A percentile compares a stretch with the other conserved stretches of the same genome.
phyloP scores from a whole-genome alignment of 2,797 vertebrate genomes.

The Falco naumanni region DNA sequence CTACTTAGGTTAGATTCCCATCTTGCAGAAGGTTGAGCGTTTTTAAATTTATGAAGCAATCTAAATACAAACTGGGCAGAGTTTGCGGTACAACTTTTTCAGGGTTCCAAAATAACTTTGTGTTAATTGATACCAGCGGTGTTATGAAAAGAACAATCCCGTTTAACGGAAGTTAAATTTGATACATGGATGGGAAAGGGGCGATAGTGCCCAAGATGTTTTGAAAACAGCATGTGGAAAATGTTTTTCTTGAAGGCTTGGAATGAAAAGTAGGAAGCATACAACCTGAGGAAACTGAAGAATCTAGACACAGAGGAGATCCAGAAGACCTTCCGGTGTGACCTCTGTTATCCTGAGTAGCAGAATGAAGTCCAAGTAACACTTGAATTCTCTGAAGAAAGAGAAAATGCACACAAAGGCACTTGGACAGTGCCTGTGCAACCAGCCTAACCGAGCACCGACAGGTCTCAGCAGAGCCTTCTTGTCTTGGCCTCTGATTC shows the following conservation, averaged over 20 bases:
- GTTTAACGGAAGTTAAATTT: not conserved
- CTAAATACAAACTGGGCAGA: not conserved
- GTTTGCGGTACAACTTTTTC: not conserved
- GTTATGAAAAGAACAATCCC: not conserved
- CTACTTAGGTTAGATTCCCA: not conserved
- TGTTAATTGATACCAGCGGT: not conserved
- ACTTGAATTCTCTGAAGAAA: not conserved
- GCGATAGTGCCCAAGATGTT: not conserved
- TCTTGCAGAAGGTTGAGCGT: not conserved
- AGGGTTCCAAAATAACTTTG: constrained; percentile 2
- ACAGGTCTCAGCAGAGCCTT: accelerated
- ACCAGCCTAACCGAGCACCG: not conserved
- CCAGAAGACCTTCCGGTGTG: not conserved
- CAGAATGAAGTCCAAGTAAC: not conserved
- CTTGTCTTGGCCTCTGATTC: not conserved
- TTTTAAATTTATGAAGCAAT: constrained; percentile 9
- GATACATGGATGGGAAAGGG: not conserved
- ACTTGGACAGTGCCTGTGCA: not conserved
- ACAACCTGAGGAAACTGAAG: not conserved
- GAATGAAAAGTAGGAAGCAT: not conserved
- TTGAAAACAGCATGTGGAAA: not conserved
- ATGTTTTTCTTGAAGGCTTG: not conserved
- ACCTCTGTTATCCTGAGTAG: not conserved
- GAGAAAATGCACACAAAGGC: not conserved
- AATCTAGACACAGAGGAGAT: not conserved